Base-by-base conservation (phyloP, 2,113 vertebrate species). In the cat (Felis catus) region DNA sequence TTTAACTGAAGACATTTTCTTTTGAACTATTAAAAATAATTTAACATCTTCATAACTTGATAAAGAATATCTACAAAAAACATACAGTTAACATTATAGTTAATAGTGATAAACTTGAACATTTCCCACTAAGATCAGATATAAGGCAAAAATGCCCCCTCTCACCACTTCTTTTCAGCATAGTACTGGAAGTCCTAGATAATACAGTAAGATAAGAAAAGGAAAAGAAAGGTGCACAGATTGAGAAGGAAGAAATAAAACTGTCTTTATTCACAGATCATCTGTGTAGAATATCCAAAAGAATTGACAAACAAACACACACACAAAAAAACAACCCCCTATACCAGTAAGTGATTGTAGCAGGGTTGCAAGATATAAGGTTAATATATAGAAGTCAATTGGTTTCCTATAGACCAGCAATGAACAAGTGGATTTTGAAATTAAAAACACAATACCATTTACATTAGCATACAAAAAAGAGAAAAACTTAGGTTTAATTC, bases 1-100 rank as follows among this genome's bases (percentile, higher is more conserved):
- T 66, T 87, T 66, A 82, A 65, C 33, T 74, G 68, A 29, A 91
- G 41, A 61, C 9, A 58, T 45, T 90, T 66, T 68, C 6, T 79
- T 79, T 96, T 92, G 61, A 96, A 65, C 51, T 90, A 25, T 53
- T 90, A 92, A 78, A 95, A 48, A 90, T n/a, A 45, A 83, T 82
- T 53, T 33, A 87, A 66, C 13, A 25, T 66, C 36, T 31, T 83
- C 80, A 45, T 45, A 92, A 73, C 21, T n/a, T 61, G 80, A 51
- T 73, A 33, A 83, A 55, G 29, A 83, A 27, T 92, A 61, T 61
- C 66, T 63, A n/a, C n/a, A 36, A 51, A 74, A 84, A 33, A 8
- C 33, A 29, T 15, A 63, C 23, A 51, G 39, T 18, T 65, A 51
- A 65, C 16, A 15, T 70, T 66, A 41, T 45, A 63, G 21, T 45